These are phyloP conservation scores for Nothobranchius kuhntae DNA, from an alignment of 2,113 vertebrate genomes.

Conservation along the genomic window DNA sequence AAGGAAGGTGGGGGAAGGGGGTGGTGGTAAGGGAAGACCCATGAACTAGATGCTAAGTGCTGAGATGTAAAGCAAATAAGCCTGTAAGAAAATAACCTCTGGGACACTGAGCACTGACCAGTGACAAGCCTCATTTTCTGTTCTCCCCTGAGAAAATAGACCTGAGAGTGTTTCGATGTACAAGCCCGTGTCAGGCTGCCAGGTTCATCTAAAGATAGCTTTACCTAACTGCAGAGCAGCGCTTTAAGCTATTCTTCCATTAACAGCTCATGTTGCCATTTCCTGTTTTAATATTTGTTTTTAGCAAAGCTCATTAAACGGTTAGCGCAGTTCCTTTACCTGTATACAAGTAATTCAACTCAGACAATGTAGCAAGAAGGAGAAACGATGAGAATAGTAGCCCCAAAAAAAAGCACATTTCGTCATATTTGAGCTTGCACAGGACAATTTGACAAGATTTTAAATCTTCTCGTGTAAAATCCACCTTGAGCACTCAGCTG, in stretches of 20 bases:
- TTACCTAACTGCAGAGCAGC: background rate
- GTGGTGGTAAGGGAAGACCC: constrained; percentile 3
- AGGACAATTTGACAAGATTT: background rate
- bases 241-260: background rate
- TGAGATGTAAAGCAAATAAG: constrained; percentile 57
- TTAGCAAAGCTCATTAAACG: constrained; percentile 25
- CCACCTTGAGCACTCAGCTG: constrained; percentile 7
- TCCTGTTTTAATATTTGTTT: constrained; percentile 7
- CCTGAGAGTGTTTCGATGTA: constrained; percentile 4
- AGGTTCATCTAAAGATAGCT: constrained; percentile 1
- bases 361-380: constrained; percentile 25
- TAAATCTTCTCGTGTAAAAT: constrained; percentile 12
- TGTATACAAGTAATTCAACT: constrained; percentile 11
- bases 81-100: constrained; percentile 39
- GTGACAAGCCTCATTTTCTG: constrained; percentile 33
- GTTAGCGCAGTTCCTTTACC: constrained; percentile 11
- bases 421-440: constrained; percentile 2
- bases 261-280: constrained; percentile 10
- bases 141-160: constrained; percentile 28
- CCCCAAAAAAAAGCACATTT: background rate
- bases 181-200: background rate
- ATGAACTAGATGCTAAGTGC: constrained; percentile 51
- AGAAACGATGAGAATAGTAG: constrained; percentile 5
- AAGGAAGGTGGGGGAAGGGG: background rate
- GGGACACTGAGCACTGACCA: constrained; percentile 52